phyloP scores from a whole-genome alignment of 2,888 invertebrate species.

The Euplagia quadripunctaria region DNA sequence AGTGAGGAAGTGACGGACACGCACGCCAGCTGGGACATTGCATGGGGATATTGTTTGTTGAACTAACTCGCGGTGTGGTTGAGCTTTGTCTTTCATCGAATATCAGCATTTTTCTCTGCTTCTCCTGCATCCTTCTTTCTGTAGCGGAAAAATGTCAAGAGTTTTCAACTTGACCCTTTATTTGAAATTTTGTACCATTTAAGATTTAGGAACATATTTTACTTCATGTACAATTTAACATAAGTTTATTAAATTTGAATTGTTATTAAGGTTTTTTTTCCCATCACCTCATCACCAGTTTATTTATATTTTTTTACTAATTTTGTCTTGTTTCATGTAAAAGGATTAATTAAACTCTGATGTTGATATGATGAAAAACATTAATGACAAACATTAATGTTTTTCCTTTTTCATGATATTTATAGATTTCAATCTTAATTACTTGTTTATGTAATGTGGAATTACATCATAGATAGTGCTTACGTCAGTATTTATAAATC shows the following conservation, averaged over 20 bases:
- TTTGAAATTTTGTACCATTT: neutral
- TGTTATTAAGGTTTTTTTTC: neutral
- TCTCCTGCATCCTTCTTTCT: slow-evolving; percentile 12
- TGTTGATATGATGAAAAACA: too few relatives aligned
- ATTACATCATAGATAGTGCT: too few relatives aligned
- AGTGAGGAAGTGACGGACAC: slow-evolving; percentile 35
- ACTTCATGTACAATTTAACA: neutral
- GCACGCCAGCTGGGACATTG: slow-evolving; percentile 18
- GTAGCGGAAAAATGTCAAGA: neutral
- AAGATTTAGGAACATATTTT: neutral
- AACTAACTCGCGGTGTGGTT: slow-evolving; percentile 25
- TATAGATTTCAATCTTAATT: too few relatives aligned
- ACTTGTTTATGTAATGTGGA: too few relatives aligned
- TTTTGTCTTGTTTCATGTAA: too few relatives aligned
- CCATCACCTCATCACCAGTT: too few relatives aligned
- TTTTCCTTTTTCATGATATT: too few relatives aligned
- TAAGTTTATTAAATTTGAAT: neutral
- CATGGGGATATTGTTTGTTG: slow-evolving; percentile 34
- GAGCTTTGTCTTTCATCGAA: slow-evolving; percentile 39
- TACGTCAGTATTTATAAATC: neutral
- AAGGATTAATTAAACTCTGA: too few relatives aligned
- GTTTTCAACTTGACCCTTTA: neutral
- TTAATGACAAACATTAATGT: too few relatives aligned
- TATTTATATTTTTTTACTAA: too few relatives aligned
- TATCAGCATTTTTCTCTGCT: slow-evolving; percentile 19